Evolutionary conservation across 1,140 invertebrate genomes (phyloP).

Genomic region (Stenopsyche tienmushanensis): DNA sequence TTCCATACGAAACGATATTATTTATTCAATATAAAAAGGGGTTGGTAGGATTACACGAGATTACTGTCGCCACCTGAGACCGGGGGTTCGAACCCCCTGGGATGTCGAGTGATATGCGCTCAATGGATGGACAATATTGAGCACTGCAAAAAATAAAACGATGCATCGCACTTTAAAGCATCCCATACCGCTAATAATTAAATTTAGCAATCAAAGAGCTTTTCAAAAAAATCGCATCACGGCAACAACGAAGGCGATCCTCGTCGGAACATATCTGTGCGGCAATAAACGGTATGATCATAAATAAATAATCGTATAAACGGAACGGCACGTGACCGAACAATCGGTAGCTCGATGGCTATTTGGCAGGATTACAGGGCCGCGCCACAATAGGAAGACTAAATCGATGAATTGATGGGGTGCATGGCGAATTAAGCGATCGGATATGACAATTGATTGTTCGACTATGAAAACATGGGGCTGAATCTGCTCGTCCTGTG

Average conservation of each 20-base stretch:
- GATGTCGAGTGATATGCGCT: background rate
- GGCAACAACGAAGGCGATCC: background rate
- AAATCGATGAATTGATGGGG: constrained; percentile 16
- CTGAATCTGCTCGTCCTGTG: background rate
- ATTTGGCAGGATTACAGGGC: background rate
- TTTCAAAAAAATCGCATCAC: background rate
- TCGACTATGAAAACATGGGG: constrained; percentile 25
- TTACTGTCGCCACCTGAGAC: constrained; percentile 29
- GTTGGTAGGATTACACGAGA: constrained; percentile 20
- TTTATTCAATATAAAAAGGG: constrained; percentile 25
- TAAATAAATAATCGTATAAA: constrained; percentile 1
- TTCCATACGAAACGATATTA: background rate
- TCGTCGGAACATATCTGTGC: too few relatives aligned
- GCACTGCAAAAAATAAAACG: constrained; percentile 3
- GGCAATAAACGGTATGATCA: too few relatives aligned
- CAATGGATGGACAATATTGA: background rate
- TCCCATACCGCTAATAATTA: too few relatives aligned
- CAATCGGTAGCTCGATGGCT: constrained; percentile 1
- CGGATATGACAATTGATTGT: constrained; percentile 31
- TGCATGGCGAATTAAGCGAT: constrained; percentile 30
- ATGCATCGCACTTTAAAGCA: background rate
- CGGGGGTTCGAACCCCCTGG: background rate
- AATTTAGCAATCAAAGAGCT: background rate
- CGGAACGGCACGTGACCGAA: constrained; percentile 12
- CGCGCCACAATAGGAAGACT: too few relatives aligned